These are phyloP conservation scores for Spea bombifrons DNA, from an alignment of 2,113 vertebrate genomes.

Conservation along the genomic window DNA sequence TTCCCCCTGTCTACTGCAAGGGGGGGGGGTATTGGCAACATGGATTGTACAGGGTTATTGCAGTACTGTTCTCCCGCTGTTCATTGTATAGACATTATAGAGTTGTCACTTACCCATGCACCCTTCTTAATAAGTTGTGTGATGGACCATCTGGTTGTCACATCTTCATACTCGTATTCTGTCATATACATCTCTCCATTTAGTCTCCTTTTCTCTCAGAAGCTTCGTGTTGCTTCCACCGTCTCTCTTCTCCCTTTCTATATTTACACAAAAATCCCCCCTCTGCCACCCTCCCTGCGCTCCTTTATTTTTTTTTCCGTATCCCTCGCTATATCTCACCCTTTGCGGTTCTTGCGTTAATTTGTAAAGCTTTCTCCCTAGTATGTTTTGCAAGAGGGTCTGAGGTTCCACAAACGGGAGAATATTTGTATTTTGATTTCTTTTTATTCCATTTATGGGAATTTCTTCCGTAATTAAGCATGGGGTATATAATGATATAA, in stretches of 20 bases:
- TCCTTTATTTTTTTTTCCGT: background rate
- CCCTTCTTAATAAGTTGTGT: background rate
- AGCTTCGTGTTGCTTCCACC: background rate
- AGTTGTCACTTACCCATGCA: background rate
- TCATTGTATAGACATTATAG: background rate
- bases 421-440: background rate
- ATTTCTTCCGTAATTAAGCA: background rate
- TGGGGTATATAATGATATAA: too few relatives aligned
- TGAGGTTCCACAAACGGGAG: background rate
- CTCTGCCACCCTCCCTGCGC: background rate
- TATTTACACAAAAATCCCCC: background rate
- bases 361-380: too few relatives aligned
- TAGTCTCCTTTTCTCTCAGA: too few relatives aligned
- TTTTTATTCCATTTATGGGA: background rate
- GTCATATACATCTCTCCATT: too few relatives aligned
- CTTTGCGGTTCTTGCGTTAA: too few relatives aligned
- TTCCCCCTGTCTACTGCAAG: conserved; percentile 35
- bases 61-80: background rate
- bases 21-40: conserved; percentile 5
- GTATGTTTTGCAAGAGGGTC: background rate
- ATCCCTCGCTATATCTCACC: background rate
- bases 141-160: background rate
- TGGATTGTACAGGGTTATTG: conserved; percentile 15
- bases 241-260: background rate
- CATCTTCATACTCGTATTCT: background rate